Conservation (phyloP, 2,113 vertebrate genomes). For the Anarhynchus alexandrinus region DNA sequence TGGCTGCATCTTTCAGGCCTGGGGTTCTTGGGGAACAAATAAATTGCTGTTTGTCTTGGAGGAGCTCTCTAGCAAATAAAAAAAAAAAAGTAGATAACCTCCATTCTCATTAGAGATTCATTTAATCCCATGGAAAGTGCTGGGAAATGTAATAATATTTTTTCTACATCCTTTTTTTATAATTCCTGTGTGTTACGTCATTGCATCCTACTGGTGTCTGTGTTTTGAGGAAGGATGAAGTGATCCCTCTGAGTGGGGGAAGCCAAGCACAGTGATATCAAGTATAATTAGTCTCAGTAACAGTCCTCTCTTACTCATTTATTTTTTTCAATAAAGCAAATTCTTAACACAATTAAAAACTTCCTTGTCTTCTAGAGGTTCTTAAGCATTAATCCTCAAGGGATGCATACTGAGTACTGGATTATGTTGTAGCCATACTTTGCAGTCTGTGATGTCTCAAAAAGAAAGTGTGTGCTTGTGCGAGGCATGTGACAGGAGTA, state of each 20-base stretch:
- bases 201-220: neutral
- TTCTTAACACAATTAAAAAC: neutral
- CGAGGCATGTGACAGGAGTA: neutral
- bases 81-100: neutral
- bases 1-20: slow-evolving; percentile 15
- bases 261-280: neutral
- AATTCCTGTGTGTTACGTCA: neutral
- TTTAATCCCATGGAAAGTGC: neutral
- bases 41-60: slow-evolving; percentile 8
- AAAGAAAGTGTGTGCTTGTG: neutral
- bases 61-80: neutral
- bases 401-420: fast-evolving
- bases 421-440: neutral
- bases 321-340: neutral
- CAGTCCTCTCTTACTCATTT: neutral
- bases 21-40: slow-evolving; percentile 3
- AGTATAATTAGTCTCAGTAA: neutral
- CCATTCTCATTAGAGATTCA: no score
- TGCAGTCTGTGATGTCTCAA: neutral
- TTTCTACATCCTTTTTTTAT: neutral
- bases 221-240: neutral
- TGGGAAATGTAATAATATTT: neutral
- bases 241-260: neutral
- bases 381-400: neutral
- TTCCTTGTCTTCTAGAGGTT: neutral